A percentile compares a stretch with the other conserved stretches of the same genome.
Evolutionary conservation across 2,113 vertebrate species (phyloP).

Genomic region (Rissa tridactyla): DNA sequence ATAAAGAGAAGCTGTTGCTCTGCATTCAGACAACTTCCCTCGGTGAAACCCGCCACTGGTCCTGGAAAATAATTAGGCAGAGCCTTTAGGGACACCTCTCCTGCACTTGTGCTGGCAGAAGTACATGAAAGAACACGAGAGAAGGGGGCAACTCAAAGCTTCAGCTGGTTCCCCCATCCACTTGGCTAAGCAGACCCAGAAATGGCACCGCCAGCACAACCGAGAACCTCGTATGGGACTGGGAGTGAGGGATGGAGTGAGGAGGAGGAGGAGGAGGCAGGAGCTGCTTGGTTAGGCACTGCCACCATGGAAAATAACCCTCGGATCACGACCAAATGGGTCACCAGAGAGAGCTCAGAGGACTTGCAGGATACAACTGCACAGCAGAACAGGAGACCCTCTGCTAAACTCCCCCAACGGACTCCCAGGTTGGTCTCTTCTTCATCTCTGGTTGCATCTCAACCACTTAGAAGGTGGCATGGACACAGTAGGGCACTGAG

Average conservation of each 20-base stretch:
- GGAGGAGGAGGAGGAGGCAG: not conserved
- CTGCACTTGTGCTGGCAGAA: not conserved
- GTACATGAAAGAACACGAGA: not conserved
- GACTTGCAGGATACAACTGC: too few relatives aligned
- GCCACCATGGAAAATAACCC: not conserved
- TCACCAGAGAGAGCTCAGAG: not conserved
- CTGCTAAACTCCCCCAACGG: not conserved
- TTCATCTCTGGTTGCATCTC: not conserved
- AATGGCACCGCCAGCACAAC: not conserved
- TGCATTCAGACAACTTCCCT: not conserved
- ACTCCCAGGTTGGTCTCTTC: not conserved
- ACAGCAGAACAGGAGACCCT: too few relatives aligned
- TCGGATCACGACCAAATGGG: not conserved
- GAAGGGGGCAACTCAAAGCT: not conserved
- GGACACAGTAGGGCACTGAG: not conserved
- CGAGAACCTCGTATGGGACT: not conserved
- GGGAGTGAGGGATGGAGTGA: not conserved
- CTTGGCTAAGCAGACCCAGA: not conserved
- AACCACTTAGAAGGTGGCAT: not conserved
- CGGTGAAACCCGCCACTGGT: not conserved
- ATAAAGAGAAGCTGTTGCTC: not conserved
- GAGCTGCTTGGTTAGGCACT: not conserved
- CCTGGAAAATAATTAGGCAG: not conserved
- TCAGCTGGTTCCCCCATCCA: not conserved
- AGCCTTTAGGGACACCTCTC: not conserved